These are phyloP conservation scores for Borostomias antarcticus DNA, from an alignment of 2,797 vertebrate species.

Conservation along the genomic window DNA sequence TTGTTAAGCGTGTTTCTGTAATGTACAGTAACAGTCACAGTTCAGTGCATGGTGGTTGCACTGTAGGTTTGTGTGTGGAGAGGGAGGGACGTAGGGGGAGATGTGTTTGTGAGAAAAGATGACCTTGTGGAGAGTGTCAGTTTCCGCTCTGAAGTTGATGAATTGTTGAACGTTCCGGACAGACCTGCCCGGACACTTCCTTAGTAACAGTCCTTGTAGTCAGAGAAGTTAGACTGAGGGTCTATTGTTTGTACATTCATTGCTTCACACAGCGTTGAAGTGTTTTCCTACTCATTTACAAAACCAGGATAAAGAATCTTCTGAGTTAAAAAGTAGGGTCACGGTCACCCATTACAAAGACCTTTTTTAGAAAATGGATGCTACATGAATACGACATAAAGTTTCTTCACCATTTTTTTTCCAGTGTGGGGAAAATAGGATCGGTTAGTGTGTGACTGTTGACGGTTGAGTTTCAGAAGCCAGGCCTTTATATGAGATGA, in stretches of 20 bases:
- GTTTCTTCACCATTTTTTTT: background rate
- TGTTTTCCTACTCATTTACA: slow-evolving; percentile 38
- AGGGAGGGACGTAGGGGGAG: background rate
- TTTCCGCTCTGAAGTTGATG: slow-evolving; percentile 68
- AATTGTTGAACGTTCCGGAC: slow-evolving; percentile 66
- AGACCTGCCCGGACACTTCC: slow-evolving; percentile 68
- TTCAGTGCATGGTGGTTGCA: slow-evolving; percentile 10
- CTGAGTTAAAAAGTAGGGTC: slow-evolving; percentile 16
- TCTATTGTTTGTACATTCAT: slow-evolving; percentile 38
- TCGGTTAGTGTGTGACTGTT: slow-evolving; percentile 22
- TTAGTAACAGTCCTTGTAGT: slow-evolving; percentile 43
- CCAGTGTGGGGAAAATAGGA: slow-evolving; percentile 35
- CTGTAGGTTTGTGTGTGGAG: slow-evolving; percentile 10
- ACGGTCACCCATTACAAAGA: too few relatives aligned
- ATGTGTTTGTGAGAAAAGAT: slow-evolving; percentile 56
- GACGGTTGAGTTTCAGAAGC: background rate
- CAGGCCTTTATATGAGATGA: slow-evolving; percentile 47
- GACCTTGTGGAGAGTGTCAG: slow-evolving; percentile 70
- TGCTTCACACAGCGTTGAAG: background rate
- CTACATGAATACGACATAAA: background rate
- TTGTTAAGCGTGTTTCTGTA: background rate
- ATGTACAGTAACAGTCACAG: background rate
- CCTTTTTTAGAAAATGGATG: background rate
- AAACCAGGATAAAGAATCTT: slow-evolving; percentile 19
- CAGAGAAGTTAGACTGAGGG: slow-evolving; percentile 30